Evolutionary conservation across 2,888 invertebrate species (phyloP).

Genomic region (Hirtodrosophila confusa): DNA sequence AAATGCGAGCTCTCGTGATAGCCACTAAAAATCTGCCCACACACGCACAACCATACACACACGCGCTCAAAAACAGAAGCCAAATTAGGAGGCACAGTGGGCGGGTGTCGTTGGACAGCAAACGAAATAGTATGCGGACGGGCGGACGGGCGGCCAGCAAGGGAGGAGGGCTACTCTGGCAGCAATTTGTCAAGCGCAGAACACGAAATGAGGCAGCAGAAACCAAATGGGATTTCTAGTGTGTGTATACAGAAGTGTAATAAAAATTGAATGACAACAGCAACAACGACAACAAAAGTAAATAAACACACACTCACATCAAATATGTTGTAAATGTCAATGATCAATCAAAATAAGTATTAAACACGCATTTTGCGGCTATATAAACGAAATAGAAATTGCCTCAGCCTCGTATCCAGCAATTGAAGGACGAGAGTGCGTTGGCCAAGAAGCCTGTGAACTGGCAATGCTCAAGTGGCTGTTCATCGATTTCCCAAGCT

Average conservation of each 20-base stretch:
- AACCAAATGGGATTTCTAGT: constrained; percentile 40
- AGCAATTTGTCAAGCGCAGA: constrained; percentile 54
- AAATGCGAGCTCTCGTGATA: constrained; percentile 69
- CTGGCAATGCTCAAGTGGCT: constrained; percentile 54
- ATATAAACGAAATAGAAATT: constrained; percentile 39
- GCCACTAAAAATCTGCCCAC: constrained; percentile 62
- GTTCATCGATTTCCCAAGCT: constrained; percentile 53
- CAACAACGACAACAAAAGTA: constrained; percentile 32
- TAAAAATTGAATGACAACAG: constrained; percentile 54
- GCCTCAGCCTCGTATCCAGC: constrained; percentile 13
- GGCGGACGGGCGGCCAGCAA: too few species aligned
- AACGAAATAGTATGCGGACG: constrained; percentile 29
- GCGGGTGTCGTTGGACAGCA: constrained; percentile 53
- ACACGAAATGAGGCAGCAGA: constrained; percentile 50
- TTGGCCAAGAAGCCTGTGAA: constrained; percentile 37
- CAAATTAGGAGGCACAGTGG: constrained; percentile 69
- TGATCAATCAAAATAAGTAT: constrained; percentile 79
- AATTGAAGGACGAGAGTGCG: too few species aligned
- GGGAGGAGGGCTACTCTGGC: too few species aligned
- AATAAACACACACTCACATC: constrained; percentile 44
- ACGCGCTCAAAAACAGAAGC: constrained; percentile 34
- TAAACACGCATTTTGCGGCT: constrained; percentile 57
- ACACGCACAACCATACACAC: constrained; percentile 28
- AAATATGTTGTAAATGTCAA: constrained; percentile 82
- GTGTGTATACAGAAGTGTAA: constrained; percentile 56